Evolutionary conservation across 23 tunicate genomes (phyloP).

Genomic region (Ciona savignyi): DNA sequence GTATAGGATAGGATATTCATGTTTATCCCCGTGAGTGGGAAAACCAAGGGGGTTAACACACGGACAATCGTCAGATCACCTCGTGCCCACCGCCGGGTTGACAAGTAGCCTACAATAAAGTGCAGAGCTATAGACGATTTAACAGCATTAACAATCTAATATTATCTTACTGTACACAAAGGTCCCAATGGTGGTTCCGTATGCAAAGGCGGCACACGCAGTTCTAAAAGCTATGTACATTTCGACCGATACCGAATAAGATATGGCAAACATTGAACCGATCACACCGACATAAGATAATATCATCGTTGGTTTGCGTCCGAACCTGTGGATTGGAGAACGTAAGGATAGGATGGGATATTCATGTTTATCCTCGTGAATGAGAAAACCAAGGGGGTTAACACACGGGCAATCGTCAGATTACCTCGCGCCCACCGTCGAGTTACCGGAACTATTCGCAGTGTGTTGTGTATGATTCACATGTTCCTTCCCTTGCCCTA

Average conservation of each 20-base stretch:
- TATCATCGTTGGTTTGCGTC: constrained; percentile 29
- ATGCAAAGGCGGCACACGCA: constrained; percentile 19
- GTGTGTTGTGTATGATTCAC: too few species aligned
- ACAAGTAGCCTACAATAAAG: too few species aligned
- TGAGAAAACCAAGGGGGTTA: too few species aligned
- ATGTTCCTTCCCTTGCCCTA: too few species aligned
- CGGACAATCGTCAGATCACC: not conserved
- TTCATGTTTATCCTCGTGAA: too few species aligned
- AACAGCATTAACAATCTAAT: not conserved
- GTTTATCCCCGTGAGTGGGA: not conserved
- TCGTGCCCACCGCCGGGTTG: not conserved
- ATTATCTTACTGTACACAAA: constrained; percentile 44
- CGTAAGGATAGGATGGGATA: too few species aligned
- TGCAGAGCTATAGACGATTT: too few species aligned
- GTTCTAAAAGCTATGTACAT: constrained; percentile 25
- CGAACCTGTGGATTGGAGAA: too few species aligned
- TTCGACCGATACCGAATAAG: constrained; percentile 19
- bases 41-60: not conserved
- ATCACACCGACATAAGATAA: constrained; percentile 7
- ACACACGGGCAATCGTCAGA: too few species aligned
- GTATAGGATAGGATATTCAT: too few species aligned
- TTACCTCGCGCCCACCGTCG: too few species aligned
- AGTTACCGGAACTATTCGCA: too few species aligned
- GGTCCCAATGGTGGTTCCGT: constrained; percentile 35
- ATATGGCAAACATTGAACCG: constrained; percentile 16